phyloP scores from a whole-genome alignment of 2,888 invertebrate genomes.

The Acrobasis repandana region DNA sequence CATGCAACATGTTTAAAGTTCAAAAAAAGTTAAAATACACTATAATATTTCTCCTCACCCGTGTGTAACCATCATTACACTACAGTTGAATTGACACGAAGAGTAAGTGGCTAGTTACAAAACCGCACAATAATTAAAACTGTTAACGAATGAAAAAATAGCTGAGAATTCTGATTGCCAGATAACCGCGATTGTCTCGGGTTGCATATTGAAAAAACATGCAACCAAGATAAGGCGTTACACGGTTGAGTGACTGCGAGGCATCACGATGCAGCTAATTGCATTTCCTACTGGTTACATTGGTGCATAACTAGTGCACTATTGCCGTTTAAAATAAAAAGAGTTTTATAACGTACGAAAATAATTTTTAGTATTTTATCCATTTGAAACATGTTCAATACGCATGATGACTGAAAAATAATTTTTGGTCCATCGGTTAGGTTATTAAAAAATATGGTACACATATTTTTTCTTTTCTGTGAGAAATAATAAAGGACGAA shows the following conservation, averaged over 20 bases:
- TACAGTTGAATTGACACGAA: slow-evolving; percentile 72
- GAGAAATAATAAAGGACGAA: too few relatives aligned
- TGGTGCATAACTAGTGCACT: slow-evolving; percentile 49
- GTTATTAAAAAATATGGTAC: too few relatives aligned
- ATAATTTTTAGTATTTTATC: too few relatives aligned
- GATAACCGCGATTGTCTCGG: slow-evolving; percentile 78
- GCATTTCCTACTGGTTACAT: slow-evolving; percentile 78
- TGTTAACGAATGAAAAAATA: slow-evolving; percentile 75
- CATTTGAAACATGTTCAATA: too few relatives aligned
- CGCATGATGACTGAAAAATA: too few relatives aligned
- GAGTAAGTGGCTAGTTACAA: slow-evolving; percentile 64
- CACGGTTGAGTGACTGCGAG: slow-evolving; percentile 72
- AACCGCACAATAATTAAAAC: slow-evolving; percentile 76
- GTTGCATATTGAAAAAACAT: slow-evolving; percentile 83
- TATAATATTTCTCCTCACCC: not conserved
- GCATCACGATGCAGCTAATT: slow-evolving; percentile 74
- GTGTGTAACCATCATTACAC: slow-evolving; percentile 32
- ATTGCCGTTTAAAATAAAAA: slow-evolving; percentile 29
- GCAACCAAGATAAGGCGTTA: slow-evolving; percentile 81
- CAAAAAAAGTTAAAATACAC: not conserved
- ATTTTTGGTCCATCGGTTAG: too few relatives aligned
- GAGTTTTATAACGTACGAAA: too few relatives aligned
- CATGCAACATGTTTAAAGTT: not conserved
- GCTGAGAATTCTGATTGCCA: slow-evolving; percentile 78
- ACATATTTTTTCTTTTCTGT: too few relatives aligned